Evolutionary conservation across 2,113 vertebrate genomes (phyloP).

Genomic region (Dinomys branickii): DNA sequence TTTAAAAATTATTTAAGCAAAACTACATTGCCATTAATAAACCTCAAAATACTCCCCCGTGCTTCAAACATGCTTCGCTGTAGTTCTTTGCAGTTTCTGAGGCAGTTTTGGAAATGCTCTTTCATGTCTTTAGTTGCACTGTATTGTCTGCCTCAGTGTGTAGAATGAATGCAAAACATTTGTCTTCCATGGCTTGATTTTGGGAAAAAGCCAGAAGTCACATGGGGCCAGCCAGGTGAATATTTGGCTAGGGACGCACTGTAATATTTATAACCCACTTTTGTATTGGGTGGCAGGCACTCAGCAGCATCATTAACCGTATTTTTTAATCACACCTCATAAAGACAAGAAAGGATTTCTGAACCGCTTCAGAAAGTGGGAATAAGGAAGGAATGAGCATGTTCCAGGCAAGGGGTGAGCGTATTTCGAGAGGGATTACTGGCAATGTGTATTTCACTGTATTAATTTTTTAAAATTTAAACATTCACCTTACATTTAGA

Average conservation of each 20-base stretch:
- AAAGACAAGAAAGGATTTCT: background rate
- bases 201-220: background rate
- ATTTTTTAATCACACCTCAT: background rate
- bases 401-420: background rate
- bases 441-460: background rate
- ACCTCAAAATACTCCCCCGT: background rate
- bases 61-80: background rate
- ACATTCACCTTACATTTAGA: background rate
- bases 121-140: background rate
- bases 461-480: background rate
- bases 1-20: background rate
- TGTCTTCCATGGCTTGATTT: background rate
- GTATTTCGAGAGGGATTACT: background rate
- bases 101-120: background rate
- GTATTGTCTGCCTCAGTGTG: background rate
- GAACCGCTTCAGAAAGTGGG: background rate
- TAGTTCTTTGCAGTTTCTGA: background rate
- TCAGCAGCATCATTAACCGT: background rate
- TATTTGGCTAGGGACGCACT: background rate
- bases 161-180: background rate
- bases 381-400: background rate
- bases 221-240: background rate
- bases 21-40: background rate
- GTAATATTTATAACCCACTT: background rate
- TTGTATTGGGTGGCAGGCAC: background rate